Evolutionary conservation across 2,113 vertebrate genomes (phyloP).

Genomic region (Opisthocomus hoazin): DNA sequence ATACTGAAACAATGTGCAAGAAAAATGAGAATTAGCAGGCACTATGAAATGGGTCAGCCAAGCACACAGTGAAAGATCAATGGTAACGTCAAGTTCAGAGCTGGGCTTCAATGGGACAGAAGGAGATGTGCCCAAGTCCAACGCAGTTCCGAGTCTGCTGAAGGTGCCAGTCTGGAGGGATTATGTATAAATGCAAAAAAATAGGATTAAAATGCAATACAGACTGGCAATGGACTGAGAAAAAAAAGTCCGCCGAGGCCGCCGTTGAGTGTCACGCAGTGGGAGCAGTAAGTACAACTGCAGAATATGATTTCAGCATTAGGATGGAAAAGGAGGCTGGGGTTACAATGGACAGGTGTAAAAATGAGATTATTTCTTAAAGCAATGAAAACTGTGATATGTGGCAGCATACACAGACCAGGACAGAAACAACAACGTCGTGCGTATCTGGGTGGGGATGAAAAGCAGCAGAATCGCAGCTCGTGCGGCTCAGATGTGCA

Average conservation of each 20-base stretch:
- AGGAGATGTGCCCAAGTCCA: not conserved
- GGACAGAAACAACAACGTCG: not conserved
- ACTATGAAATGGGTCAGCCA: rapidly evolving
- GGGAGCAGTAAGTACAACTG: not conserved
- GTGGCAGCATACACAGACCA: not conserved
- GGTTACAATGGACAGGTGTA: not conserved
- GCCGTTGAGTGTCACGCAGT: not conserved
- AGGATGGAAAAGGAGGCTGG: not conserved
- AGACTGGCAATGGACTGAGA: not conserved
- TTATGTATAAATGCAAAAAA: not conserved
- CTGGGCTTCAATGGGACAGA: not conserved
- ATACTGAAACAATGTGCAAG: not conserved
- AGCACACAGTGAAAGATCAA: not conserved
- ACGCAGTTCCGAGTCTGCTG: not conserved
- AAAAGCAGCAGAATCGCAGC: not conserved
- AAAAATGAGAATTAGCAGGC: not conserved
- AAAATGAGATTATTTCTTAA: not conserved
- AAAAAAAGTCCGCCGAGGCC: not conserved
- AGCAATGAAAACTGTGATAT: not conserved
- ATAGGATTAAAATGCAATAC: not conserved
- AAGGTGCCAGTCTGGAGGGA: not conserved
- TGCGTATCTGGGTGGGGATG: not conserved
- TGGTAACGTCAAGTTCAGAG: not conserved
- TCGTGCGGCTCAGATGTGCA: not conserved
- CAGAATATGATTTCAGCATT: not conserved